phyloP scores from a whole-genome alignment of 2,888 invertebrate genomes.

The Brachylomia viminalis region DNA sequence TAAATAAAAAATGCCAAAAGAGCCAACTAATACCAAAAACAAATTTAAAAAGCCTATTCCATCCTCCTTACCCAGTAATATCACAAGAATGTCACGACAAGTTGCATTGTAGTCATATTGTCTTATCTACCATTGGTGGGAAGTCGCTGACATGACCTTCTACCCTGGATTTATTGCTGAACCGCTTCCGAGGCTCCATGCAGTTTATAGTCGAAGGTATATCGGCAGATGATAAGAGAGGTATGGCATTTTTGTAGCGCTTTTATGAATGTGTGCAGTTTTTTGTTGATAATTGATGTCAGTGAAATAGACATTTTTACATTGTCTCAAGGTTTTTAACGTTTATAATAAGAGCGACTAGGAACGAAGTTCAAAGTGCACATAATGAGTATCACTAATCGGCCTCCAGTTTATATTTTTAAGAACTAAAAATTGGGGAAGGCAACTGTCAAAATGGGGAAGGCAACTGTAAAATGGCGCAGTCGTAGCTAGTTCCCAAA shows the following conservation, averaged over 20 bases:
- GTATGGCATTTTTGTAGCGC: neutral
- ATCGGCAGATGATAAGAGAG: conserved; percentile 44
- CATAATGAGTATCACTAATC: too few relatives aligned
- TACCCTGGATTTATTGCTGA: conserved; percentile 68
- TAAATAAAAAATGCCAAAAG: neutral
- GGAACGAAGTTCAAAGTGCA: too few relatives aligned
- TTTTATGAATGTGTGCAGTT: conserved; percentile 7
- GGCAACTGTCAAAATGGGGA: too few relatives aligned
- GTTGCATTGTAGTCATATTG: conserved; percentile 72
- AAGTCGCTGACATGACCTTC: conserved; percentile 72
- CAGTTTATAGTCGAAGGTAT: conserved; percentile 34
- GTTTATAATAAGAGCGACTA: too few relatives aligned
- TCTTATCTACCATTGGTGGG: conserved; percentile 75
- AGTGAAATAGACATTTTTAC: too few relatives aligned
- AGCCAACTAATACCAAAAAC: too few relatives aligned
- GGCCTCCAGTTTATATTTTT: too few relatives aligned
- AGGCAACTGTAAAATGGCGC: too few relatives aligned
- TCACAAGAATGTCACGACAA: conserved; percentile 70
- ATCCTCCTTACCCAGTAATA: conserved; percentile 46
- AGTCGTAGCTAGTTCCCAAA: too few relatives aligned
- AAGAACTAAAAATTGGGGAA: too few relatives aligned
- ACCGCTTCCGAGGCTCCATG: conserved; percentile 43
- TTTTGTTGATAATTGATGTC: neutral
- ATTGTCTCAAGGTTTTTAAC: too few relatives aligned
- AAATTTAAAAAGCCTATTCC: conserved; percentile 25